Percentiles rank a stretch among this genome's conserved stretches.
phyloP scores from a whole-genome alignment of 2,797 vertebrate genomes.

The Macropus fuliginosus region DNA sequence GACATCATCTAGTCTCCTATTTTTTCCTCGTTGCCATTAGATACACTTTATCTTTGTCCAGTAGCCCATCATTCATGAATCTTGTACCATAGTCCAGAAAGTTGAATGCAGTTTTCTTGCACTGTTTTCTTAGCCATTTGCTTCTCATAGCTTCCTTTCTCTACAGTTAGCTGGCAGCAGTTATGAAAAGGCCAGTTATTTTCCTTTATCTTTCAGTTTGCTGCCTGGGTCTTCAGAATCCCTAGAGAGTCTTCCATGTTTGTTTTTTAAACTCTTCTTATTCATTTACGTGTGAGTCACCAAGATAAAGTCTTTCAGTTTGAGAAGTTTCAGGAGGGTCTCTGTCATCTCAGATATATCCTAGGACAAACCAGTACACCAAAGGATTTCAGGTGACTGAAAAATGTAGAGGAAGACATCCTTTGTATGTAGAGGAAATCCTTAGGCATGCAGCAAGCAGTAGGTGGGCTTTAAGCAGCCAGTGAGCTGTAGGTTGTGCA shows the following conservation, averaged over 20 bases:
- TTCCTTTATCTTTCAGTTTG: not conserved
- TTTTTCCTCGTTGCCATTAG: slow-evolving; percentile 30
- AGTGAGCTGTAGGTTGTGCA: too few relatives aligned
- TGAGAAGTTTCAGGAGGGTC: not conserved
- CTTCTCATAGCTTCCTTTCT: slow-evolving; percentile 64
- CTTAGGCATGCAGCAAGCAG: too few relatives aligned
- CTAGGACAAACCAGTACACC: not conserved
- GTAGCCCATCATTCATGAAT: slow-evolving; percentile 53
- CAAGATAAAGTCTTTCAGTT: not conserved
- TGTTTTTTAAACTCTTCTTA: not conserved
- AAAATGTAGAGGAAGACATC: too few relatives aligned
- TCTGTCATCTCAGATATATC: not conserved
- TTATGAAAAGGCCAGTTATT: slow-evolving; percentile 68
- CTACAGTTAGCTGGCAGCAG: slow-evolving; percentile 66
- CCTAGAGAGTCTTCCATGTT: not conserved
- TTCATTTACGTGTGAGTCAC: not conserved
- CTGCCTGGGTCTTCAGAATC: not conserved
- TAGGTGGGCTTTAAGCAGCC: too few relatives aligned
- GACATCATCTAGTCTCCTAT: slow-evolving; percentile 59
- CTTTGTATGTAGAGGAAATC: too few relatives aligned
- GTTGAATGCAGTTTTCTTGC: slow-evolving; percentile 61
- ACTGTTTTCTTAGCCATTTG: slow-evolving; percentile 73
- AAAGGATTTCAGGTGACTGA: too few relatives aligned
- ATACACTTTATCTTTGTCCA: slow-evolving; percentile 40
- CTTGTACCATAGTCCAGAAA: slow-evolving; percentile 67